Evolutionary conservation across 2,888 invertebrate genomes (phyloP).

Genomic region (Craniophora ligustri): DNA sequence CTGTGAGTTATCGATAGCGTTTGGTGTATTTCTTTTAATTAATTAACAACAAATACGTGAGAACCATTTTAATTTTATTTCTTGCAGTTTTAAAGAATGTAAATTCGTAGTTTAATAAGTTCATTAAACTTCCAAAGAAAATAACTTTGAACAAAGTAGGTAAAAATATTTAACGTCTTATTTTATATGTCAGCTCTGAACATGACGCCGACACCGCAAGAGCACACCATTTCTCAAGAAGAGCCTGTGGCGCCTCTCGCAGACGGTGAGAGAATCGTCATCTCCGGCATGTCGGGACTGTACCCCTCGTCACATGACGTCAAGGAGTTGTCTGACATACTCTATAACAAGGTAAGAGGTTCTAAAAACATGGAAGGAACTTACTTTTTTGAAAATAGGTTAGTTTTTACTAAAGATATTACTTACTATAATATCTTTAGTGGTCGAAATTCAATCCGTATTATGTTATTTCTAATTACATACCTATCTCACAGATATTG

Average conservation of each 20-base stretch:
- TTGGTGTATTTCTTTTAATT: conserved; percentile 10
- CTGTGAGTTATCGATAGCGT: not conserved
- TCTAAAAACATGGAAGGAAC: not conserved
- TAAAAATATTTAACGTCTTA: too few species aligned
- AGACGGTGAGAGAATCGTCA: conserved; percentile 37
- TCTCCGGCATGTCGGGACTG: conserved; percentile 64
- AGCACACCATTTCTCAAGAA: conserved; percentile 10
- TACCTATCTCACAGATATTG: too few species aligned
- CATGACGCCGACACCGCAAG: conserved; percentile 48
- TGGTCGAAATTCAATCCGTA: too few species aligned
- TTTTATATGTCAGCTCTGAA: conserved; percentile 9
- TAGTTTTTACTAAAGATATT: too few species aligned
- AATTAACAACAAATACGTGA: conserved; percentile 9
- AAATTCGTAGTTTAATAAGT: too few species aligned
- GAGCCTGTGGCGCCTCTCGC: not conserved
- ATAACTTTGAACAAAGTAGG: too few species aligned
- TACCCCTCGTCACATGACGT: conserved; percentile 57
- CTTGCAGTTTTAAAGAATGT: too few species aligned
- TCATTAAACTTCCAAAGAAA: too few species aligned
- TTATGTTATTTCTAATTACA: too few species aligned
- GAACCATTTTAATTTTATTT: not conserved
- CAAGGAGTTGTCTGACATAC: conserved; percentile 45
- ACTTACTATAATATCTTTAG: too few species aligned
- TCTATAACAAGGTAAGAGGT: conserved; percentile 54
- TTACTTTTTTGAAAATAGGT: too few species aligned